phyloP scores from a whole-genome alignment of 2,888 invertebrate species.

The Drosophila prolongata region DNA sequence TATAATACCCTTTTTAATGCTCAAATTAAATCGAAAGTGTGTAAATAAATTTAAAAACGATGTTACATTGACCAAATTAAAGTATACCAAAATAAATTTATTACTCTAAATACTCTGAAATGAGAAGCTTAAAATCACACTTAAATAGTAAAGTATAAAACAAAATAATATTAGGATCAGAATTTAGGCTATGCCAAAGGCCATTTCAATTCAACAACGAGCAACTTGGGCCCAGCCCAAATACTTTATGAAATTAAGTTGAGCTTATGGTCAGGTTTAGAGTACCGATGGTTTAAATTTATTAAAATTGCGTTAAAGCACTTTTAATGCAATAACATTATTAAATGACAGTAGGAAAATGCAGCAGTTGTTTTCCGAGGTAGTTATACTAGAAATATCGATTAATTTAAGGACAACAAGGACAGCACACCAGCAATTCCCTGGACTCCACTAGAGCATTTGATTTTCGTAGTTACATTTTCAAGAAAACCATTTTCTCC shows the following conservation, averaged over 20 bases:
- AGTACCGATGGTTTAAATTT: not conserved
- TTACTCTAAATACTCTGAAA: too few relatives aligned
- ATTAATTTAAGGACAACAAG: not conserved
- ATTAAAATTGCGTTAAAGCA: not conserved
- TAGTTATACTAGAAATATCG: not conserved
- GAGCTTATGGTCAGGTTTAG: not conserved
- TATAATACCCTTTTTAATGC: too few relatives aligned
- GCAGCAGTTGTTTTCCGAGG: not conserved
- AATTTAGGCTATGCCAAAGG: too few relatives aligned
- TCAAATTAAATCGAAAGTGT: too few relatives aligned
- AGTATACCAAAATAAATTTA: too few relatives aligned
- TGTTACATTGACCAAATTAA: too few relatives aligned
- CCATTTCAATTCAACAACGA: too few relatives aligned
- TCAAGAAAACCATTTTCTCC: slow-evolving; percentile 1
- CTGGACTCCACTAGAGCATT: slow-evolving; percentile 14
- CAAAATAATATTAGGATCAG: too few relatives aligned
- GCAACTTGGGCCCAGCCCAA: too few relatives aligned
- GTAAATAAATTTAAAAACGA: too few relatives aligned
- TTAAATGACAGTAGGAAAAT: not conserved
- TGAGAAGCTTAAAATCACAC: too few relatives aligned
- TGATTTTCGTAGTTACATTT: slow-evolving; percentile 19
- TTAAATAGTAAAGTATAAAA: too few relatives aligned
- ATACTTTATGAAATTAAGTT: not conserved
- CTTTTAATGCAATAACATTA: not conserved
- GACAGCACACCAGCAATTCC: not conserved